These are phyloP conservation scores for Silurus lanzhouensis DNA, from an alignment of 2,797 vertebrate genomes.

Conservation along the genomic window DNA sequence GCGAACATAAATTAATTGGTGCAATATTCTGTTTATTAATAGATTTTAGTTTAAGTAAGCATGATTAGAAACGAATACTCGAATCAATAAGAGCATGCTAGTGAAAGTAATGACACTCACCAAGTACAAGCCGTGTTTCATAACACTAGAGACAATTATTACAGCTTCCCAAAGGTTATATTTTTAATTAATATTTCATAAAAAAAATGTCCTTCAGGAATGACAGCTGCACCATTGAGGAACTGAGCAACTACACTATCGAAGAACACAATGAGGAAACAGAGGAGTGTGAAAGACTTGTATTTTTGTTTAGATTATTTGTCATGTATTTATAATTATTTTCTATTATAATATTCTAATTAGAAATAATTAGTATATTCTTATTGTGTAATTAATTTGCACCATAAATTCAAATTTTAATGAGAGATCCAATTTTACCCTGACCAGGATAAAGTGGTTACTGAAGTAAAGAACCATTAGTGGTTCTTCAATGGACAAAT, in stretches of 20 bases:
- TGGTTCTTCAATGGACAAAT: background rate
- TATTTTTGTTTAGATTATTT: background rate
- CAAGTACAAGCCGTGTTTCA: background rate
- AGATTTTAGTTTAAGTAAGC: background rate
- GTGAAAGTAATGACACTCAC: background rate
- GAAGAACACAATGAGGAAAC: background rate
- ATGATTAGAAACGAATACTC: background rate
- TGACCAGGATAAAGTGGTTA: background rate
- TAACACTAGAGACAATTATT: constrained; percentile 1
- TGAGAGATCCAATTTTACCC: no score
- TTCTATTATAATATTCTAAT: background rate
- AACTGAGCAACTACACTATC: background rate
- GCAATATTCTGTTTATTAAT: background rate
- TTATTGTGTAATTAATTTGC: background rate
- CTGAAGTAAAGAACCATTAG: no score
- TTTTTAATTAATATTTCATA: constrained; percentile 36
- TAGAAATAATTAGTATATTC: background rate
- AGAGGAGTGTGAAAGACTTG: background rate
- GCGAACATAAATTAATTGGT: background rate
- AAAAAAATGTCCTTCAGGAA: background rate
- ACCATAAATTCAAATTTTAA: background rate
- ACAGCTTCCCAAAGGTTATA: constrained; percentile 22
- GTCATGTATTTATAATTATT: background rate
- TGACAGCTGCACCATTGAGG: background rate
- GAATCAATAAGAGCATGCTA: background rate